Evolutionary conservation across 2,797 vertebrate genomes (phyloP).

Genomic region (Brachyalestes nurse): DNA sequence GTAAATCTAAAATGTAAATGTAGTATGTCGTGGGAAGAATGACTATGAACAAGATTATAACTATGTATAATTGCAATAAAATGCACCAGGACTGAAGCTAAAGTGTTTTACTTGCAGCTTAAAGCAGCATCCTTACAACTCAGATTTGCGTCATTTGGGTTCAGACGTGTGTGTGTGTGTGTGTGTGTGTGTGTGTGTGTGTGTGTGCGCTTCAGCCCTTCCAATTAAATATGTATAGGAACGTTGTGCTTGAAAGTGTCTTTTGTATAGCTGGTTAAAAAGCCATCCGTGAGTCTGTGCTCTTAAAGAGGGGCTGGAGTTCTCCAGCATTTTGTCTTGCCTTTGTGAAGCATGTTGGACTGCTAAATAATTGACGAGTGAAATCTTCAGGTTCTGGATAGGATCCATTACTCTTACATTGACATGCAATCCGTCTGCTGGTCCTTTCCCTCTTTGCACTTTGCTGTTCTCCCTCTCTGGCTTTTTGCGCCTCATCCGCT

Average conservation of each 20-base stretch:
- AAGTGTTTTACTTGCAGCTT: too few species aligned
- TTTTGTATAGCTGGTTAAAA: slow-evolving; percentile 30
- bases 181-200: neutral
- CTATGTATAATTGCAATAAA: too few species aligned
- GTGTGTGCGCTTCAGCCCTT: neutral
- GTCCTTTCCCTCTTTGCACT: neutral
- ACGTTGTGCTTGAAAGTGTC: slow-evolving; percentile 14
- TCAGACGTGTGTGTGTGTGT: neutral
- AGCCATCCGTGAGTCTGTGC: neutral
- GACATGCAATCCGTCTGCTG: slow-evolving; percentile 10
- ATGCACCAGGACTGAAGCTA: too few species aligned
- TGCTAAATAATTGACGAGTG: slow-evolving; percentile 48
- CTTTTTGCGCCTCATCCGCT: neutral
- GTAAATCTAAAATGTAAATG: too few species aligned
- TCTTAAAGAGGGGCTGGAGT: slow-evolving; percentile 13
- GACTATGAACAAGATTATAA: too few species aligned
- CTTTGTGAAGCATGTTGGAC: slow-evolving; percentile 28
- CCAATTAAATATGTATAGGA: slow-evolving; percentile 18
- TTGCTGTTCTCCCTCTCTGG: neutral
- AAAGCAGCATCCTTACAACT: too few species aligned
- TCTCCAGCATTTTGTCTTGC: slow-evolving; percentile 45
- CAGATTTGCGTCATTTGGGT: too few species aligned
- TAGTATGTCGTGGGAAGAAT: too few species aligned
- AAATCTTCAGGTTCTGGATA: slow-evolving; percentile 36
- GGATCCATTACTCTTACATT: slow-evolving; percentile 5